Base-by-base conservation (phyloP, 2,797 vertebrate species). In the Acanthopagrus latus region DNA sequence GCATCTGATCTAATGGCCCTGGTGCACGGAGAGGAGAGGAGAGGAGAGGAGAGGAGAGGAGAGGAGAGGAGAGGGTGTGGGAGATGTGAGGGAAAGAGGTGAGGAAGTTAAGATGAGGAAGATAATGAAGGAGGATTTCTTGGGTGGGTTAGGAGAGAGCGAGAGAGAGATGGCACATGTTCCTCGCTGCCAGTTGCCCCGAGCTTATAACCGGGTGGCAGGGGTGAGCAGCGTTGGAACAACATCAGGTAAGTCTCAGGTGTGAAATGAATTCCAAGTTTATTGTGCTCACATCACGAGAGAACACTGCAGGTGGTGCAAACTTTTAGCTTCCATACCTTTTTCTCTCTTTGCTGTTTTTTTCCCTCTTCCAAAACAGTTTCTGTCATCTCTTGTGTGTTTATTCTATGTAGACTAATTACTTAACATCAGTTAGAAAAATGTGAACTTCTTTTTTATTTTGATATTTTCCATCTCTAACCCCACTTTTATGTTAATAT, bases 241-340 rank as follows among this genome's bases (percentile, higher is more conserved):
- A 38, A 75, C 74, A 83, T 78, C 76, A 69, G 71, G 74, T 76
- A 66, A 55, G 63, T 87, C 76, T 88, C 84, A 74, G 74, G 73
- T 91, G 85, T 88, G 72, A 91, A 86, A 76, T 87, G 70, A 76
- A 88, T 89, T 90, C 81, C 71, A 77, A 65, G 74, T 67, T 57
- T 55, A 83, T 56, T 62, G 56, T 64, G 54, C 67, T 88, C 78
- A 74, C 41, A 74, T 48, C 43, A 48, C 2, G 77, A 74, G 70
- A 81, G 44, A 81, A 3, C 65, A 56, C 68, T 54, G 44, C 69
- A 75, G 71, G 56, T 81, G 76, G 48, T 78, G 58, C 71, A 73
- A 54, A 71, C 51, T 70, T 72, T 60, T 29, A 33, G 54, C 70
- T 63, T 78, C 12, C 62, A 80, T 66, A 83, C 29, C 48, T 82